Base-by-base conservation (phyloP, 2,888 invertebrate genomes). In the Gibbula magus region DNA sequence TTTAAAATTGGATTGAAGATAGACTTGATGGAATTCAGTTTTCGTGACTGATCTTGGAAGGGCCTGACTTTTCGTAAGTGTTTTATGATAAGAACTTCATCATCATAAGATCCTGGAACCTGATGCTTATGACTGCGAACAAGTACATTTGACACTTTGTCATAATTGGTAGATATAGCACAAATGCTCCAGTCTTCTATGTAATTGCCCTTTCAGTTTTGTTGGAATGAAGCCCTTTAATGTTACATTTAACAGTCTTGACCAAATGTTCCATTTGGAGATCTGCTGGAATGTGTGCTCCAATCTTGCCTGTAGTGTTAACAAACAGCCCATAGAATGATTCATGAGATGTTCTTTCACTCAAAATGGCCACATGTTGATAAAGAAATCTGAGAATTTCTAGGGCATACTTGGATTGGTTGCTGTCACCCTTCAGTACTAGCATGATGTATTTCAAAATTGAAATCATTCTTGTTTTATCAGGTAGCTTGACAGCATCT, bases 331-430 rank as follows among this genome's bases (percentile, higher is more conserved):
- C 66, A 66, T 66, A 66, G 25, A 66, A 66, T 13, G 66, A 66
- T 66, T 66, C 22, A 35, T 35, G 35, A 35, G 35, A 35, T 35
- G 35, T 35, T 35, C 35, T 35, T 5, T 66, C 66, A 25, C 66
- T 66, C 5, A 66, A 25, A 25, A 25, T 66, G 25, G 66, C 66
- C 13, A 25, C 13, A n/a, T 66, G 66, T 3, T 66, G 66, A 66
- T 25, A 66, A n/a, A 66, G 66, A 66, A 66, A 66, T 66, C 66
- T 66, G 22, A 66, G 29, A 16, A 66, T 66, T 66, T 66, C 66
- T 16, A 66, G 29, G 13, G 66, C 66, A 66, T 66, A 66, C 25
- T 20, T 66, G 66, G 66, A 66, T 66, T 13, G 4, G 66, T n/a
- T 66, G 66, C 66, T 66, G 29, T 25, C 13, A 25, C 22, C 20